Base-by-base conservation (phyloP, 1,140 invertebrate genomes). In the Polypedilum pembai region DNA sequence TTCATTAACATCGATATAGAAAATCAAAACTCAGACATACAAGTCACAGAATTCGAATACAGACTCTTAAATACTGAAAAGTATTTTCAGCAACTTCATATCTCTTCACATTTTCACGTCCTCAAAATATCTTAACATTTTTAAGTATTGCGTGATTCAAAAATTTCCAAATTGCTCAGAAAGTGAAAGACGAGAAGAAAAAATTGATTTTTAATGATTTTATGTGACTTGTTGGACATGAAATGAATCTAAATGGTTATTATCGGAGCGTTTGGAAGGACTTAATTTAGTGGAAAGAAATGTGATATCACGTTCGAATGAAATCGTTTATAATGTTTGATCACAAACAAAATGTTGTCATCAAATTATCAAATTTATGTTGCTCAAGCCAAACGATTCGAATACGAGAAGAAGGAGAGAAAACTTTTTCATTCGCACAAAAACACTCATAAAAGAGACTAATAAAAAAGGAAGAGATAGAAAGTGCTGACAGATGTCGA, bases 151-250 rank as follows among this genome's bases (percentile, higher is more conserved):
- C 24, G 24, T 33, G 24, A 33, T 33, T 33, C 24, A 33, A 33
- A 1, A 33, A 33, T 33, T 5, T 33, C 5, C 2, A 33, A 33
- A 33, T 33, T 33, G 5, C 24, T 33, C 24, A 3, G 12, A 56
- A 56, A 56, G 12, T 4, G 12, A 15, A 45, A 45, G 15, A 15
- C 24, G 24, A 33, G 24, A 33, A 33, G 12, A 56, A 56, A 56
- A 56, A 56, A 56, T 56, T n/a, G 45, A 56, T 56, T 56, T 56
- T 56, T 56, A 56, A 56, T 56, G 45, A 56, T 12, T 56, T 56
- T 56, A 56, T 56, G 45, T 56, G 45, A 56, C 45, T 56, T 56
- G n/a, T 56, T 56, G n/a, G n/a, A 56, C 45, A 56, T 56, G 45
- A 56, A 33, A 56, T 56, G 45, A 56, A n/a, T 56, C n/a, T 15